Evolutionary conservation across 2,113 vertebrate genomes (phyloP), one percentile per base, ranked within the genome.

Genomic region (Corvus moneduloides): DNA sequence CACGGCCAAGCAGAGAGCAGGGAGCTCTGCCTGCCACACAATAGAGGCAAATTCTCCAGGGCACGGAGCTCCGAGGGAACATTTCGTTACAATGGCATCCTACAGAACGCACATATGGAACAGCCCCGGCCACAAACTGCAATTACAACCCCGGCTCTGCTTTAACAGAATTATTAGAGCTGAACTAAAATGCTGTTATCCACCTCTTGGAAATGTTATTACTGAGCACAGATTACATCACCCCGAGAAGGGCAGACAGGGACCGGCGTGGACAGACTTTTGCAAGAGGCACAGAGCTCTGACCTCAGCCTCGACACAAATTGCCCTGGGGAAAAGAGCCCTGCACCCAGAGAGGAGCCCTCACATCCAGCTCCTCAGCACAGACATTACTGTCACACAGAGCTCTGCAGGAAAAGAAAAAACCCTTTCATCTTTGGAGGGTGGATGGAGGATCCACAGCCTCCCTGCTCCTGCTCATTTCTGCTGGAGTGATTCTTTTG

Each of bases 81-180:
- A 83, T 90, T 89, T 71, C 91, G 84, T 72, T 14, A 85, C 74
- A 93, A 51, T 61, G 54, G 79, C 91, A 85, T 91, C 76, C 82
- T 76, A 48, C 91, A 44, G 51, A 94, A 92, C 79, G 85, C 84
- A 69, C 84, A 92, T 32, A 76, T 86, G 89, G 92, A 93, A 93
- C 67, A 67, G 56, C 82, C 74, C 51, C 76, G 37, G 74, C 79
- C 52, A 77, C 78, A 93, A 94, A 92, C 41, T 46, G 85, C 83
- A 92, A 72, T 86, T 90, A 93, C 72, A 93, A 61, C 22, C 32
- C n/a, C 62, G 10, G 84, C 59, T 88, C 89, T 33, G 68, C 84
- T 74, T 97, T 93, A 97, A 95, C 58, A 87, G 94, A 97, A 95
- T 97, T 96, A 96, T 91, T 97, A 93, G 88, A 94, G 79, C 94